Base-by-base conservation (phyloP, 2,797 vertebrate species). In the Ara ararauna region DNA sequence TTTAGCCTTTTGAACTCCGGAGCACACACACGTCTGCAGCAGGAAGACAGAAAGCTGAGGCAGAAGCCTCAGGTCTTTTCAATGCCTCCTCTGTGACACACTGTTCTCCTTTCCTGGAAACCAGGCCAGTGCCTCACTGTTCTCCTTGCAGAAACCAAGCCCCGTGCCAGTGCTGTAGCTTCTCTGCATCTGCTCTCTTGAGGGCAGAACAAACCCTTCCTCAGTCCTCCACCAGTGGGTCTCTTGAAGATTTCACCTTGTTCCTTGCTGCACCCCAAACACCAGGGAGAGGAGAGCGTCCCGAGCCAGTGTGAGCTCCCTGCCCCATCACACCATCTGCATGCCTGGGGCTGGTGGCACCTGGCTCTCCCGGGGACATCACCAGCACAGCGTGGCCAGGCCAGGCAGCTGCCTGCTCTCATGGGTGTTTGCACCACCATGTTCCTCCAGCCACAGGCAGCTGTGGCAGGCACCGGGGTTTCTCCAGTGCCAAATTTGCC, bases 31-130 rank as follows among this genome's bases (percentile, higher is more conserved):
- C 66, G 72, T 85, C 74, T 83, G 84, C 50, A 62, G 85, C 90
- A 95, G 81, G 34, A 75, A 95, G 84, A 75, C n/a, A 19, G 58
- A 93, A 93, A 82, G 81, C 93, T 66, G 73, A 94, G 54, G 90
- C 81, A 96, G 93, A 96, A 95, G 90, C 90, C 95, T 89, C 54
- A 62, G 93, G 93, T 94, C 90, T 86, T 85, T 81, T 80, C 90
- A 86, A 22, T 80, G 86, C 84, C 58, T 94, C 67, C 87, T 80
- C 45, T 91, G 89, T 96, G 94, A 97, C 96, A 96, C 92, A 97
- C 93, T 95, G 94, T 93, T 96, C 94, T 94, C 94, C 91, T 97
- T 95, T 96, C 93, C 96, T 86, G 89, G 91, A 96, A 97, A 96
- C 40, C 81, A 93, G 97, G 96, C 91, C 93, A 90, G 75, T 60